These are phyloP conservation scores for Ambastaia sidthimunki DNA, from an alignment of 2,797 vertebrate species.

Conservation along the genomic window DNA sequence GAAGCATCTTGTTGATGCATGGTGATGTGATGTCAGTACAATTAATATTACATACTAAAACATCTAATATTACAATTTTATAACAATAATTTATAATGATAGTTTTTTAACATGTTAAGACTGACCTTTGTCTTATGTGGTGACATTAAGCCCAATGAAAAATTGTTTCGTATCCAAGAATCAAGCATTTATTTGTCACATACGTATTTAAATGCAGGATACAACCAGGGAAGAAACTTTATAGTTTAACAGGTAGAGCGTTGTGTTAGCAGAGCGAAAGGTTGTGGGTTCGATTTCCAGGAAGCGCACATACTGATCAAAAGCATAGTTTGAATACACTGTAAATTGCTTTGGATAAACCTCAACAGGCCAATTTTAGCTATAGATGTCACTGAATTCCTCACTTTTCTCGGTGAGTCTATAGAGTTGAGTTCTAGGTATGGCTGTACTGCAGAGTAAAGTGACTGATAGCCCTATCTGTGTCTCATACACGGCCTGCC, in stretches of 20 bases:
- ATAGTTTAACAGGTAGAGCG: too few relatives aligned
- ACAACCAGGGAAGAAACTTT: too few relatives aligned
- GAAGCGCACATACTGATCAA: too few relatives aligned
- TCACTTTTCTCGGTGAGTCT: conserved; percentile 5
- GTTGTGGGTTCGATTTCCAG: too few relatives aligned
- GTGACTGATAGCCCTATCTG: conserved; percentile 37
- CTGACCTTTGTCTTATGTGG: not conserved
- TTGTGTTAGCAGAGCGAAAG: not conserved
- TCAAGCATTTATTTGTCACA: too few relatives aligned
- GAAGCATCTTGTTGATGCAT: not conserved
- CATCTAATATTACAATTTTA: not conserved
- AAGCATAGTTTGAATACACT: too few relatives aligned
- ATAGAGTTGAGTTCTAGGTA: not conserved
- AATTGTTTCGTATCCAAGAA: too few relatives aligned
- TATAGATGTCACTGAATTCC: not conserved
- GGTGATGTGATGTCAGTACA: not conserved
- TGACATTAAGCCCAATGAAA: too few relatives aligned
- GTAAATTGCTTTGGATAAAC: too few relatives aligned
- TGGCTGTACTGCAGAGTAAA: conserved; percentile 15
- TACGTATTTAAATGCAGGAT: too few relatives aligned
- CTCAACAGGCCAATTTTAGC: not conserved
- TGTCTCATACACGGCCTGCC: conserved; percentile 31
- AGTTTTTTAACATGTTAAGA: not conserved
- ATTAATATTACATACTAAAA: too few relatives aligned
- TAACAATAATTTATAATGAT: too few relatives aligned